Conservation (phyloP, 2,888 invertebrate genomes). For the Coecobrya sp. region DNA sequence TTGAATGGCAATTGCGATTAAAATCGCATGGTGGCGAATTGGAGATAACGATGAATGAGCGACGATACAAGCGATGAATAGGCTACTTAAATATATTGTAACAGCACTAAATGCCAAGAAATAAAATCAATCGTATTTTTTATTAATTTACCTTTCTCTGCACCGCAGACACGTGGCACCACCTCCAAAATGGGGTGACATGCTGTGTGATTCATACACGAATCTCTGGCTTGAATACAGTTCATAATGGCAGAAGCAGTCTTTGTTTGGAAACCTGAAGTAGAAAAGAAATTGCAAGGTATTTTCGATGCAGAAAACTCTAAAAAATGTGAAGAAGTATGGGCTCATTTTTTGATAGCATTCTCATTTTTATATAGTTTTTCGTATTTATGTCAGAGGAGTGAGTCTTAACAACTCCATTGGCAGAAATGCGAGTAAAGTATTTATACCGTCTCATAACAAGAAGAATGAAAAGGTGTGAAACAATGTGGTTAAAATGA, state of each 20-base stretch:
- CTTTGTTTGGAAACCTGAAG: slow-evolving; percentile 94
- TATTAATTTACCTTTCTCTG: slow-evolving; percentile 90
- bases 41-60: slow-evolving; percentile 25
- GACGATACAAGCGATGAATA: slow-evolving; percentile 25
- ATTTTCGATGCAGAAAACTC: no score
- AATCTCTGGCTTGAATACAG: slow-evolving; percentile 95
- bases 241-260: slow-evolving; percentile 94
- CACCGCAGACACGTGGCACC: slow-evolving; percentile 95
- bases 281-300: slow-evolving; percentile 84
- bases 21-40: neutral
- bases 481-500: slow-evolving; percentile 28
- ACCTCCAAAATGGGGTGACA: slow-evolving; percentile 97
- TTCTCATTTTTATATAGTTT: no score
- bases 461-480: slow-evolving; percentile 8
- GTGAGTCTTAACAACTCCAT: no score
- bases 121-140: neutral
- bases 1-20: neutral
- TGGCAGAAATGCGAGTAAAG: no score
- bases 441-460: no score
- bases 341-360: no score
- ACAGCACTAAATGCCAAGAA: neutral
- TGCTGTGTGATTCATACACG: slow-evolving; percentile 96
- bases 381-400: no score
- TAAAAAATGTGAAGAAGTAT: neutral
- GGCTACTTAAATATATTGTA: neutral